phyloP scores from a whole-genome alignment of 2,797 vertebrate species.

The Peromyscus aztecus region DNA sequence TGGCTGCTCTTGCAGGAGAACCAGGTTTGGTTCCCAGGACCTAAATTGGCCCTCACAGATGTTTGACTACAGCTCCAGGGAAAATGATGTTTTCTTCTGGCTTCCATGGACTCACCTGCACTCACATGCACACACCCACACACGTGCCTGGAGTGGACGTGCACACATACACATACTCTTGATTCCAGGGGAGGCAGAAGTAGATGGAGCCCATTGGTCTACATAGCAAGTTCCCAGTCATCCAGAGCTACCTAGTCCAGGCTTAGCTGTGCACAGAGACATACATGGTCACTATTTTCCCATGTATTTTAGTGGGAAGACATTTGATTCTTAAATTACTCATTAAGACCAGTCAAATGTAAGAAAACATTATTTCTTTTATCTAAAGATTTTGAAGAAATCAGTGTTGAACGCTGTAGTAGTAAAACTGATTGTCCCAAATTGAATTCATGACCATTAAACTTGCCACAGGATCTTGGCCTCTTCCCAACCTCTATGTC shows the following conservation, averaged over 20 bases:
- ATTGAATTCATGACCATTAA: background rate
- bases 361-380: constrained; percentile 27
- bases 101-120: background rate
- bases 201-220: background rate
- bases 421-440: background rate
- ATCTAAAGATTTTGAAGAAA: background rate
- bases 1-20: background rate
- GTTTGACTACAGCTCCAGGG: background rate
- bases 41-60: background rate
- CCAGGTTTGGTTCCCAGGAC: background rate
- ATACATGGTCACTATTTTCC: background rate
- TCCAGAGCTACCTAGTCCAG: background rate
- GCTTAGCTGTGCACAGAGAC: background rate
- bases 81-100: background rate
- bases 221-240: background rate
- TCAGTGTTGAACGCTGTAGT: background rate
- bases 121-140: background rate
- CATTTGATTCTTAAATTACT: constrained; percentile 37
- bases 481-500: background rate
- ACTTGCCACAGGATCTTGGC: background rate
- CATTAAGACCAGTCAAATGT: constrained; percentile 10
- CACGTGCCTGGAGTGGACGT: background rate
- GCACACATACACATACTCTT: background rate
- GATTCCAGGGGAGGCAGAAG: background rate
- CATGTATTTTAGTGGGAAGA: background rate